A percentile compares a stretch with the other conserved stretches of the same genome.
These are phyloP conservation scores for Notothenia coriiceps DNA, from an alignment of 2,113 vertebrate species.

Conservation along the genomic window DNA sequence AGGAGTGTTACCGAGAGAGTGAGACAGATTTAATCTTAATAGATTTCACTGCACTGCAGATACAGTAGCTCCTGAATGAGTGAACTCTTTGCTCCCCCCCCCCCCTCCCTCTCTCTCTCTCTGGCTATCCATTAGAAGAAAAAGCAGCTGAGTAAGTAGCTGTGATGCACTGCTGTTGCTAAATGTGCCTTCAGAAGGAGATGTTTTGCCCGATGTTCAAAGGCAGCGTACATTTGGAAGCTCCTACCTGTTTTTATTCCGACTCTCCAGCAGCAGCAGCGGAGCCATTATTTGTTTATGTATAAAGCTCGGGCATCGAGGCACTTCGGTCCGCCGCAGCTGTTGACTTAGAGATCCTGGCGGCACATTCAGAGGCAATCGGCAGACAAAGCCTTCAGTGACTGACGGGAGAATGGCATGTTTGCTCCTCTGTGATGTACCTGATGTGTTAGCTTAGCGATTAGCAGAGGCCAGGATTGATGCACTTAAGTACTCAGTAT, in stretches of 20 bases:
- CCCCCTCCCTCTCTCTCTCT: neutral
- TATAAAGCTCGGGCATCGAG: slow-evolving; percentile 39
- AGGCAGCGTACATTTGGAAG: slow-evolving; percentile 28
- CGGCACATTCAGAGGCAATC: slow-evolving; percentile 40
- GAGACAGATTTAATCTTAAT: slow-evolving; percentile 77
- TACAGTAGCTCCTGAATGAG: slow-evolving; percentile 63
- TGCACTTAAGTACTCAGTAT: slow-evolving; percentile 5
- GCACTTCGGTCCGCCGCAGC: slow-evolving; percentile 43
- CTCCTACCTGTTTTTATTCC: slow-evolving; percentile 25
- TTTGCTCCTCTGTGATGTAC: slow-evolving; percentile 43
- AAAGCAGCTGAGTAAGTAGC: slow-evolving; percentile 37
- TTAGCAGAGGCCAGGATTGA: slow-evolving; percentile 25
- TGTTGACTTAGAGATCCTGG: slow-evolving; percentile 59
- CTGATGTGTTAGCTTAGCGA: slow-evolving; percentile 60
- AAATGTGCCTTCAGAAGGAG: slow-evolving; percentile 37
- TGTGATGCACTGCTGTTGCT: slow-evolving; percentile 35
- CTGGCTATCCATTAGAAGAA: slow-evolving; percentile 27
- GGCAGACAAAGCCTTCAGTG: slow-evolving; percentile 40
- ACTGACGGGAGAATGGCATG: slow-evolving; percentile 28
- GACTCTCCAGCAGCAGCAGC: slow-evolving; percentile 4
- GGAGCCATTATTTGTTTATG: slow-evolving; percentile 51
- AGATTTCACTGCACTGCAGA: slow-evolving; percentile 80
- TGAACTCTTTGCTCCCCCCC: neutral
- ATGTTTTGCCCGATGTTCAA: slow-evolving; percentile 25
- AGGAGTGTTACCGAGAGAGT: slow-evolving; percentile 71